phyloP scores from a whole-genome alignment of 1,140 invertebrate species.

The Saccostrea glomerata region DNA sequence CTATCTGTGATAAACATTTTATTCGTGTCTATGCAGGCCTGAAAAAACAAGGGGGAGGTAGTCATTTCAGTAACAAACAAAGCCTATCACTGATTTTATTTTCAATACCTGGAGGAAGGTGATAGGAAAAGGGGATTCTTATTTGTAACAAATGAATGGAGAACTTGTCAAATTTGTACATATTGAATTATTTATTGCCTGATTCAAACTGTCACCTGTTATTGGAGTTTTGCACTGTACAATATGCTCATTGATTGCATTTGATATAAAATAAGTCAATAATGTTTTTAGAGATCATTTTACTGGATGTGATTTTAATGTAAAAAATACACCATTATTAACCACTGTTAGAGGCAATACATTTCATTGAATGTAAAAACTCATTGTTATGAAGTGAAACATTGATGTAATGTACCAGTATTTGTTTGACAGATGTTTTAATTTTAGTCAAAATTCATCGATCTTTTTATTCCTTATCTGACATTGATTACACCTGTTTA shows the following conservation, averaged over 20 bases:
- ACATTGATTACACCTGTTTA: not conserved
- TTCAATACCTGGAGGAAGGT: not conserved
- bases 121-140: not conserved
- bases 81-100: not conserved
- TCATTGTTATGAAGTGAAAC: not conserved
- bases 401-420: not conserved
- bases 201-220: not conserved
- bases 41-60: slow-evolving; percentile 2
- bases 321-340: not conserved
- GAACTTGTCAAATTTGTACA: slow-evolving; percentile 31
- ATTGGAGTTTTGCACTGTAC: slow-evolving; percentile 18
- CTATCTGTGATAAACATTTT: slow-evolving; percentile 29
- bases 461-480: not conserved
- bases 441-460: not conserved
- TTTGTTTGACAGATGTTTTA: not conserved
- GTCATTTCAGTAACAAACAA: not conserved
- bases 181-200: slow-evolving; percentile 12
- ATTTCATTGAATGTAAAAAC: not conserved
- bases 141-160: not conserved
- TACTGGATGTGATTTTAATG: not conserved
- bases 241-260: slow-evolving; percentile 5
- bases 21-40: slow-evolving; percentile 26
- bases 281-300: not conserved
- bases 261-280: not conserved
- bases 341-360: not conserved